Evolutionary conservation across 2,113 vertebrate genomes (phyloP).

Genomic region (Psammodynastes pulverulentus): DNA sequence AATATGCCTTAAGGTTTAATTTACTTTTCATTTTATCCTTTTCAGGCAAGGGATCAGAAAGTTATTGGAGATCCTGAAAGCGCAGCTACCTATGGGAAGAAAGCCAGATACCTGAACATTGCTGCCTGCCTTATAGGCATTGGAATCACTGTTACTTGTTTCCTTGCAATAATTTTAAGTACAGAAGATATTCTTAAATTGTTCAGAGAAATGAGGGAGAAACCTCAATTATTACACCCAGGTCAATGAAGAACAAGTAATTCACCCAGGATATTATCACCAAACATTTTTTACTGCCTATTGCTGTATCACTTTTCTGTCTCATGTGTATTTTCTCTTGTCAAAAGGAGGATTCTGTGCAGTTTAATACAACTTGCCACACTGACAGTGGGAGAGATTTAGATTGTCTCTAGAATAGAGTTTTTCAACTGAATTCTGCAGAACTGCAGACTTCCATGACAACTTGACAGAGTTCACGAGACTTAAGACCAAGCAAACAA

Average conservation of each 20-base stretch:
- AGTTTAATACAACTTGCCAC: neutral
- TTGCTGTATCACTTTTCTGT: neutral
- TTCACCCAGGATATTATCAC: neutral
- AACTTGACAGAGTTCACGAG: neutral
- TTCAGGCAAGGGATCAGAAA: slow-evolving; percentile 77
- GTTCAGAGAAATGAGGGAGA: neutral
- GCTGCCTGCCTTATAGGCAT: slow-evolving; percentile 69
- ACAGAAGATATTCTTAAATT: slow-evolving; percentile 39
- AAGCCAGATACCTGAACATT: slow-evolving; percentile 76
- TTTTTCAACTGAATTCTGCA: neutral
- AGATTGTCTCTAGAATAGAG: neutral
- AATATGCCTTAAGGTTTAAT: neutral
- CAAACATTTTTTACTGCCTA: neutral
- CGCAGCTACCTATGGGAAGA: slow-evolving; percentile 73
- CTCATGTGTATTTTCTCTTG: neutral
- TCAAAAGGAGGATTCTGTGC: neutral
- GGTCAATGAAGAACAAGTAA: neutral
- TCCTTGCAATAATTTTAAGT: slow-evolving; percentile 67
- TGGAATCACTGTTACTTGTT: slow-evolving; percentile 57
- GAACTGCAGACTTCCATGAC: neutral
- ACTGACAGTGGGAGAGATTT: neutral
- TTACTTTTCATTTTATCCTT: too few species aligned
- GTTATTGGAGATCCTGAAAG: slow-evolving; percentile 71
- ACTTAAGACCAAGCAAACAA: neutral
- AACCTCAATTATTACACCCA: neutral